Evolutionary conservation across 1,140 invertebrate genomes (phyloP).

Genomic region (Radopholus similis): DNA sequence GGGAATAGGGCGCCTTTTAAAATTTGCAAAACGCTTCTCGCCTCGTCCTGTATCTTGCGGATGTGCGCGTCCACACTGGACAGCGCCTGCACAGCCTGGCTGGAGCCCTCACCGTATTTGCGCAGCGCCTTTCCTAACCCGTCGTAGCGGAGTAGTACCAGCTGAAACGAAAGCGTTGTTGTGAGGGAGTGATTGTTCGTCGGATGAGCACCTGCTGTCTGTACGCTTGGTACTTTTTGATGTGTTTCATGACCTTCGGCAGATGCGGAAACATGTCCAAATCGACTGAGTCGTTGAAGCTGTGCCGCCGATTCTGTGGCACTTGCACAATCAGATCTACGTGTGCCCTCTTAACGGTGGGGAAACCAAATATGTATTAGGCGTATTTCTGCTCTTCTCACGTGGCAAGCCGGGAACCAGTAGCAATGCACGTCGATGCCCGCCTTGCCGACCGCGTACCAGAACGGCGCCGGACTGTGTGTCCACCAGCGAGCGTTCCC

Average conservation of each 20-base stretch:
- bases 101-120: slow-evolving; percentile 40
- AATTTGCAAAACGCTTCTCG: no score
- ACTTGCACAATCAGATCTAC: slow-evolving; percentile 57
- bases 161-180: slow-evolving; percentile 29
- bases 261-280: slow-evolving; percentile 41
- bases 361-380: not conserved
- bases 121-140: slow-evolving; percentile 33
- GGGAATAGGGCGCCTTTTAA: no score
- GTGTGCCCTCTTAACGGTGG: slow-evolving; percentile 43
- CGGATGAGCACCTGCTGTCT: slow-evolving; percentile 45
- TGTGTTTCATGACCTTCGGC: slow-evolving; percentile 49
- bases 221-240: slow-evolving; percentile 54
- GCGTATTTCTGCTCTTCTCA: slow-evolving; percentile 22
- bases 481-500: slow-evolving; percentile 51
- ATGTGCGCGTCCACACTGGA: slow-evolving; percentile 44
- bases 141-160: slow-evolving; percentile 47
- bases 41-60: slow-evolving; percentile 47
- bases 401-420: slow-evolving; percentile 58
- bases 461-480: slow-evolving; percentile 34
- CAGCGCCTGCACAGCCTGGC: slow-evolving; percentile 40
- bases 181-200: no score
- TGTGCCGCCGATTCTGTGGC: slow-evolving; percentile 42
- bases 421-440: slow-evolving; percentile 58
- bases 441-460: slow-evolving; percentile 56
- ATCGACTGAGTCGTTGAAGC: slow-evolving; percentile 42